These are phyloP conservation scores for Peromyscus aztecus DNA, from an alignment of 2,797 vertebrate species.

Conservation along the genomic window DNA sequence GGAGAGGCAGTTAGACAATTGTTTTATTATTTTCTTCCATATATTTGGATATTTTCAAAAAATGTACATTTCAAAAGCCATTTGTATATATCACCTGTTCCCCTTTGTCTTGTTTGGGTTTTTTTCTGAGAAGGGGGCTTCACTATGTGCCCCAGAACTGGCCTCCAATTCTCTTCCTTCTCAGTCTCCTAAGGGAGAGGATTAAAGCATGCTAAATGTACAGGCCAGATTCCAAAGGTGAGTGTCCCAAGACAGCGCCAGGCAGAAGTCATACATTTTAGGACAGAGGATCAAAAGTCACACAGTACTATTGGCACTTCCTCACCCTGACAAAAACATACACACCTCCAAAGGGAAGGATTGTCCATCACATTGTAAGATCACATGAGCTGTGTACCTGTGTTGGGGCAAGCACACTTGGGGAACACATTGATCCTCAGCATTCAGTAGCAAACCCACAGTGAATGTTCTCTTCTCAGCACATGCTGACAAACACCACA, in stretches of 20 bases:
- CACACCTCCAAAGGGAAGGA: neutral
- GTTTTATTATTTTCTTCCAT: constrained; percentile 4
- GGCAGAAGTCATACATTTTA: neutral
- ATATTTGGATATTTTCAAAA: neutral
- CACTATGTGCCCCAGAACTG: neutral
- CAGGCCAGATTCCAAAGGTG: neutral
- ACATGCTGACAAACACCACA: neutral
- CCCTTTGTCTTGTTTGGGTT: neutral
- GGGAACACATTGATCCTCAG: neutral
- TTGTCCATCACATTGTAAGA: neutral
- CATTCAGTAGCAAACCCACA: neutral
- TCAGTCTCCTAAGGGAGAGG: neutral
- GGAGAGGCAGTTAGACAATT: neutral
- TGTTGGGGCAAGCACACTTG: neutral
- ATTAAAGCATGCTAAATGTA: neutral
- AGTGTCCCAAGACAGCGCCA: neutral
- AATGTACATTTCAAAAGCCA: neutral
- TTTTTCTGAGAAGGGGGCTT: neutral
- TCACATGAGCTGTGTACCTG: neutral
- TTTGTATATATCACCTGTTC: neutral
- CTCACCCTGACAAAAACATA: neutral
- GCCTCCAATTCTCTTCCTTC: neutral
- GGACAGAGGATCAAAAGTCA: neutral
- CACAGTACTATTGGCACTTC: neutral
- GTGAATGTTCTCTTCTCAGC: neutral